Conservation (phyloP, 2,888 invertebrate genomes). For the Synergus umbraculus region DNA sequence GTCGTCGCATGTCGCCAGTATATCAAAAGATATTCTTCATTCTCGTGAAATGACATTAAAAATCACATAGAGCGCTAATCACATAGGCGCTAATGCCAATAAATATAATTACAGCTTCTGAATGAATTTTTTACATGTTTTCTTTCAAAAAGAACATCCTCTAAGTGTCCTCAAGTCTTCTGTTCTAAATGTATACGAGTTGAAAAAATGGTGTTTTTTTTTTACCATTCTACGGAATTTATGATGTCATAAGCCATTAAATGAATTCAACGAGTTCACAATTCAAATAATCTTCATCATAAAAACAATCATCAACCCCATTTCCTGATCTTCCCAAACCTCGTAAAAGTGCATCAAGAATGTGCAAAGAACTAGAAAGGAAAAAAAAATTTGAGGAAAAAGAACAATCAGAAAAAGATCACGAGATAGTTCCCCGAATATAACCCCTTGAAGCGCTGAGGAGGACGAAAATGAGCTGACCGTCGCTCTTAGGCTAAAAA, state of each 20-base stretch:
- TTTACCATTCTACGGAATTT: not conserved
- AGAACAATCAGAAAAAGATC: constrained; percentile 52
- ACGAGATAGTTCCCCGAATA: constrained; percentile 54
- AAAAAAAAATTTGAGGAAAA: constrained; percentile 45
- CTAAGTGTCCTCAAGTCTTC: not conserved
- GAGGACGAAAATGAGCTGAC: constrained; percentile 71
- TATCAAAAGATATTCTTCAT: not conserved
- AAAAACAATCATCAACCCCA: not conserved
- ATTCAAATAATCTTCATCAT: not conserved
- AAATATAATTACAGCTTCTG: too few species aligned
- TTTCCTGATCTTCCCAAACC: not conserved
- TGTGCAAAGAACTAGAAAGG: constrained; percentile 13
- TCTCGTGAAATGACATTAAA: not conserved
- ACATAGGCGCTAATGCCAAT: not conserved
- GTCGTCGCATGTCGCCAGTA: not conserved
- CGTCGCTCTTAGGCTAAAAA: constrained; percentile 72
- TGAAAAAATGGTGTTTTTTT: not conserved
- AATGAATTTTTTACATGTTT: not conserved
- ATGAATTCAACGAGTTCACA: not conserved
- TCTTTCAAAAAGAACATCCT: not conserved
- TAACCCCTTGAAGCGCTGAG: constrained; percentile 53
- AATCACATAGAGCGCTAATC: not conserved
- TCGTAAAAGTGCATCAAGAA: constrained; percentile 14
- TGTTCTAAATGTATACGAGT: not conserved
- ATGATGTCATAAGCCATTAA: not conserved